Base-by-base conservation (phyloP, 2,113 vertebrate genomes). In the Paraplagusia blochii region DNA sequence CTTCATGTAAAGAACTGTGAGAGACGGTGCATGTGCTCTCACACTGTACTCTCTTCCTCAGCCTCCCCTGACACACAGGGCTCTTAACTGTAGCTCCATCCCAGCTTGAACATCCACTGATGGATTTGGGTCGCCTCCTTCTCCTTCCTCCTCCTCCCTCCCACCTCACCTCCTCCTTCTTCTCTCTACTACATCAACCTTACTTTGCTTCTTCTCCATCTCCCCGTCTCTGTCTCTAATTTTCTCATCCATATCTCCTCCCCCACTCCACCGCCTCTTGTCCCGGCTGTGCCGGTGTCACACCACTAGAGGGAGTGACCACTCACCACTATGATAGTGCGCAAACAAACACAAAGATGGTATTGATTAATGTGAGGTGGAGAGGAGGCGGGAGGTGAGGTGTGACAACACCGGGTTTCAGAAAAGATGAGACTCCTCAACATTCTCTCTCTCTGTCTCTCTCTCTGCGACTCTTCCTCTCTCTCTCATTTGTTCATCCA, bases 41-140 rank as follows among this genome's bases (percentile, higher is more conserved):
- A 40, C 36, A 38, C 36, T 38, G 36, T 10, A 38, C 36, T 29
- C 22, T 6, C 2, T 6, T 29, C 22, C 22, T 11, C 33, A 17
- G 50, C n/a, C 29, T 33, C 54, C 47, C 57, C 50, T 8, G 38
- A 64, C 65, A 73, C 63, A 75, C 62, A 54, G 53, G 56, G 72
- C 70, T 68, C 74, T 82, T 81, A 79, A 81, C 79, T 80, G 69
- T 79, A 14, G 57, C 68, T 36, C 69, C 58, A 53, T 65, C 69
- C 74, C 71, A 75, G 86, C 80, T 82, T 83, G 85, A 87, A 89
- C 80, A 81, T 71, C 77, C 78, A 81, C 66, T 87, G 87, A 90
- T 86, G 77, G 87, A 90, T 88, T 85, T 89, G 84, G 87, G 87
- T 89, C 86, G 77, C 76, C 65, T 55, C 76, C 52, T 58, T 57